Conservation (phyloP, 1,140 invertebrate species). For the Papilio helenus region DNA sequence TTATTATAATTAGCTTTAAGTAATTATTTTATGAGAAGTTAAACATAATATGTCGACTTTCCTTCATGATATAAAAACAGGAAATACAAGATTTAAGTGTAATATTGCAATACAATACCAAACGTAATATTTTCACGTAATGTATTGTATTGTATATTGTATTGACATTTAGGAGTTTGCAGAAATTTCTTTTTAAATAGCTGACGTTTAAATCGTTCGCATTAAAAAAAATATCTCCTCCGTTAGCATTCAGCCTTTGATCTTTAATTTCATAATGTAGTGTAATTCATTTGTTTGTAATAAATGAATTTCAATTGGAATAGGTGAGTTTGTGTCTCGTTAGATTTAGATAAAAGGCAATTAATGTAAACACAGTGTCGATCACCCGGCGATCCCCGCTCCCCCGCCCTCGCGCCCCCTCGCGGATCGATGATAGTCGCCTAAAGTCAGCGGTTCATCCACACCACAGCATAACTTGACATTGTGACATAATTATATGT, state of each 20-base stretch:
- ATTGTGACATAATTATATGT: slow-evolving; percentile 30
- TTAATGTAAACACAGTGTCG: slow-evolving; percentile 8
- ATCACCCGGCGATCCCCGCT: not conserved
- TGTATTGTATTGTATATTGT: no score
- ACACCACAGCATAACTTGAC: not conserved
- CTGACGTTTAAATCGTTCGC: not conserved
- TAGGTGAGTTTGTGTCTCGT: not conserved
- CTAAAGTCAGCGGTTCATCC: slow-evolving; percentile 14
- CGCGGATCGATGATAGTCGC: slow-evolving; percentile 6
- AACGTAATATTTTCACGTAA: no score
- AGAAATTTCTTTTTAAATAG: no score
- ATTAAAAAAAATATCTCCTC: not conserved
- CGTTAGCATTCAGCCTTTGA: not conserved
- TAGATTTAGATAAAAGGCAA: slow-evolving; percentile 25
- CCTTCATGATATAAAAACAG: not conserved
- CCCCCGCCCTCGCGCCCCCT: not conserved
- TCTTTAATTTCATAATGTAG: not conserved
- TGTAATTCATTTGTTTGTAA: slow-evolving; percentile 7
- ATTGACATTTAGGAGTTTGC: no score
- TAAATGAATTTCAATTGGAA: not conserved
- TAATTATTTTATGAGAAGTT: not conserved
- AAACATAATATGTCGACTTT: not conserved
- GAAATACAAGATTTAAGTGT: not conserved
- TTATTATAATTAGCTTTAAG: not conserved
- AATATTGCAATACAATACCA: not conserved